Evolutionary conservation across 2,113 vertebrate genomes (phyloP), one percentile per base, ranked within the genome.

Genomic region (Mesembrinibis cayennensis): DNA sequence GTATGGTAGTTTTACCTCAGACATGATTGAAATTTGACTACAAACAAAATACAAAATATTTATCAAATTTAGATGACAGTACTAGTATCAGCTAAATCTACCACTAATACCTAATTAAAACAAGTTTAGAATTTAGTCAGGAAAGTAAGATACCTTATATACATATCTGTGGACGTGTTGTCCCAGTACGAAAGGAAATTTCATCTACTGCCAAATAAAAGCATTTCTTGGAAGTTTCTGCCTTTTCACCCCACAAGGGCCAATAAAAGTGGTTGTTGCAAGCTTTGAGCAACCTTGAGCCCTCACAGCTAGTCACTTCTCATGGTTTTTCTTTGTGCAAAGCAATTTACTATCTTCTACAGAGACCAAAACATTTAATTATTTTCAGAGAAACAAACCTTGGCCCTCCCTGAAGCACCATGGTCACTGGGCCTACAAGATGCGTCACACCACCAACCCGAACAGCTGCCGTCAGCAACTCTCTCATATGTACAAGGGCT

Each of bases 391-490:
- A 21, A 63, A 26, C 21, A 83, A 96, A 99, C 99, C 99, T 99
- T 50, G 99, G 99, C 44, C 99, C 99, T 38, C 99, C 99, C 95
- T 99, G 99, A 18, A 99, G 98, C 22, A 99, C 99, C 99, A 99
- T 99, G 3, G 99, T 99, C 55, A 99, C 99, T 0, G 99, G 99
- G 14, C 99, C 99, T 52, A 99, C 99, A 11, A 99, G 98, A 95
- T 99, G 99, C 0, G 99, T 99, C 84, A 99, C 99, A 1, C 99
- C 99, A 3, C 99, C 99, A 3, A 99, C 99, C 2, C 99, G 98
- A 42, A 99, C 99, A 0, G 99, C 99, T 1, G 99, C 99, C 0
- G 99, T 99, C 87, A 99, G 98, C 94, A 99, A 62, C 92, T 99
- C 99, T 69, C 99, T 98, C 99, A 99, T 99, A 80, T 99, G 99